Evolutionary conservation across 2,113 vertebrate genomes (phyloP), one percentile per base, ranked within the genome.

Genomic region (Psittacus erithacus): DNA sequence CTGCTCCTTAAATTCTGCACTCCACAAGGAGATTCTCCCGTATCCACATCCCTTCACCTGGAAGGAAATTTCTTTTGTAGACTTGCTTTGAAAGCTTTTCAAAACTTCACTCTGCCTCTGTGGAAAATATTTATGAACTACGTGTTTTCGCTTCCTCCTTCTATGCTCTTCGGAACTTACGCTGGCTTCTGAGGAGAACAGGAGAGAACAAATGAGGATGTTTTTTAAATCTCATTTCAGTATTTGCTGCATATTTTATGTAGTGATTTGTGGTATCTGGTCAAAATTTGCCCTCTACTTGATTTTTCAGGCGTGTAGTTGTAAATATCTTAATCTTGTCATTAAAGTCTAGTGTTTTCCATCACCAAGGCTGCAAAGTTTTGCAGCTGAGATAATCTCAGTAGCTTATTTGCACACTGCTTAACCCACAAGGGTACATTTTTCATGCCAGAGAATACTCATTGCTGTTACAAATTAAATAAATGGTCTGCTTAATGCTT

Each of bases 271-370:
- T 96, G 87, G 44, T 47, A 81, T 86, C 80, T 92, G 80, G 77
- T 93, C 80, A 81, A 92, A 94, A 65, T 79, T 80, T 94, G 70
- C 68, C 82, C 67, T 86, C 53, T 57, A 0, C 69, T 94, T 87
- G 90, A 53, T 96, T 96, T 90, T 95, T 95, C 60, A 76, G 70
- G 22, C 57, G 31, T 19, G 57, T 63, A 49, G 46, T 41, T 92
- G 74, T 81, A 96, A 96, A 94, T 96, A 76, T n/a, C 69, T 92
- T 96, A 82, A 92, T 94, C 82, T 91, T 84, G 41, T 79, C 55
- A 76, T 91, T 92, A 95, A 93, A 59, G 17, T 60, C 55, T 27
- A 60, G 75, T 96, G 73, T 92, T 93, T 96, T 94, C 83, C 0
- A 0, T 84, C 86, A 18, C 19, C 17, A 70, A 57, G 22, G 55